Evolutionary conservation across 1,140 invertebrate genomes (phyloP), one percentile per base, ranked within the genome.

Genomic region (Calephelis nemesis): DNA sequence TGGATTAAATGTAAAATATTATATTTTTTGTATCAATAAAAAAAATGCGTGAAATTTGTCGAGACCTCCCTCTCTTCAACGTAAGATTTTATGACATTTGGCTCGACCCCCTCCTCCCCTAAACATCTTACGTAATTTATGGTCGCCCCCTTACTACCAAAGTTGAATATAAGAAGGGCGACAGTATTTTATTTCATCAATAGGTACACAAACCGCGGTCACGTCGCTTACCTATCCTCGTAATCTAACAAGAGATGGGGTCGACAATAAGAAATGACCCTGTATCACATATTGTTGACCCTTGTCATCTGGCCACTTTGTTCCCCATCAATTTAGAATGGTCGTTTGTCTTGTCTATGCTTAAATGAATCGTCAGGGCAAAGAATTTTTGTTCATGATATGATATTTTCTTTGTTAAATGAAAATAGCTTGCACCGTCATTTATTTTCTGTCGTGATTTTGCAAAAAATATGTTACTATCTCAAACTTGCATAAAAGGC

Each of bases 251-350:
- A 8, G 30, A 58, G 52, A n/a, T 15, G 19, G 52, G 52, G 52
- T 9, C 30, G 52, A 58, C 52, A 58, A 58, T 58, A 58, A 58
- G 52, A 58, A 58, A 58, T 58, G 19, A 58, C 52, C 52, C 19
- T 30, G 52, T 58, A 58, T 58, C 52, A 58, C 52, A 58, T 58
- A 58, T 58, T 58, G 52, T 19, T 58, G 52, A 58, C 52, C 52
- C 52, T 58, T 58, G 52, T 58, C 52, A 58, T 58, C 30, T 58
- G 50, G 15, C n/a, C 13, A 54, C 50, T 19, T 54, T 54, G 50
- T 54, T 54, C 50, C 13, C 19, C 50, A 54, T 54, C 50, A 54
- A 54, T 54, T 54, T 54, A 54, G 50, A 54, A 54, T 54, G 50
- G 50, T 54, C 50, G 50, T 54, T 54, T 54, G 50, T 54, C 50